Evolutionary conservation across 1,140 invertebrate genomes (phyloP).

Genomic region (Adoxophyes honmai): DNA sequence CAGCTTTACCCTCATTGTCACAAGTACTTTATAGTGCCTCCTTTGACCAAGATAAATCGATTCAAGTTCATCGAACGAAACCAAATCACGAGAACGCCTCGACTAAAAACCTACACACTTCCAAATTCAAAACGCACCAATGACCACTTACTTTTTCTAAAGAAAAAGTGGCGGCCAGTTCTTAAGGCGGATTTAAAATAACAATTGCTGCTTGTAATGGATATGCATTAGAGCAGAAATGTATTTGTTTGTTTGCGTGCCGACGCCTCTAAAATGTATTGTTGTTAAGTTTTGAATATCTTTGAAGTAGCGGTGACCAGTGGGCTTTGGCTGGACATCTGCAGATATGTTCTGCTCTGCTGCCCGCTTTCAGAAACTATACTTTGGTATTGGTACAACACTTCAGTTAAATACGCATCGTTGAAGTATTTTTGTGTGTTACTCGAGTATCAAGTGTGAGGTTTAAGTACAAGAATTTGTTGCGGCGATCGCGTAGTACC

Average conservation of each 20-base stretch:
- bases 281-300: conserved; percentile 24
- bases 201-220: conserved; percentile 61
- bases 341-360: neutral
- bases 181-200: conserved; percentile 45
- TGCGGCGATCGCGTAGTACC: no score
- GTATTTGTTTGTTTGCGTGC: conserved; percentile 40
- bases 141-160: conserved; percentile 17
- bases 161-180: conserved; percentile 19
- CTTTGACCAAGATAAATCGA: conserved; percentile 23
- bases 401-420: neutral
- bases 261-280: conserved; percentile 28
- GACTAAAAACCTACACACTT: conserved; percentile 18
- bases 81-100: conserved; percentile 14
- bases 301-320: conserved; percentile 23
- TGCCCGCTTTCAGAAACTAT: neutral
- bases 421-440: neutral
- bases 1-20: neutral
- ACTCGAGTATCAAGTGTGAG: no score
- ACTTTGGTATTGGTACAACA: conserved; percentile 10
- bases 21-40: conserved; percentile 1
- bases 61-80: conserved; percentile 27
- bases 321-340: conserved; percentile 15
- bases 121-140: conserved; percentile 13
- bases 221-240: conserved; percentile 65
- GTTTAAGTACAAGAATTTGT: no score